Conservation (phyloP, 2,113 vertebrate species). For the Deroptyus accipitrinus region DNA sequence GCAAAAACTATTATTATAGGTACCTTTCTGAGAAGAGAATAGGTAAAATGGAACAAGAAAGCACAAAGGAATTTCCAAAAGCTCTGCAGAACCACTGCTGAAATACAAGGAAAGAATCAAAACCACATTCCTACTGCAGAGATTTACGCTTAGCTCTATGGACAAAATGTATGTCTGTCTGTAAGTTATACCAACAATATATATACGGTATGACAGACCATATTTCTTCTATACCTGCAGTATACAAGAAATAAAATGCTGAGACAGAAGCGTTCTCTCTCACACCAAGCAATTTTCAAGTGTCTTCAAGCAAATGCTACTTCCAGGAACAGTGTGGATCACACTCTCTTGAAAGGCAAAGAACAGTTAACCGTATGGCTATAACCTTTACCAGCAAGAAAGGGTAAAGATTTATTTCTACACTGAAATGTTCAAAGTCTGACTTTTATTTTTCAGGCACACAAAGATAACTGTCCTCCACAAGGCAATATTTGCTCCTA, state of each 20-base stretch:
- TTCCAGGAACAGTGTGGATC: background rate
- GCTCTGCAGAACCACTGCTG: background rate
- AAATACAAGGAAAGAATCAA: background rate
- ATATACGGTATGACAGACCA: background rate
- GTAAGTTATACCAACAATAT: background rate
- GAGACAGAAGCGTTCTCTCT: background rate
- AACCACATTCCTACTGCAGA: background rate
- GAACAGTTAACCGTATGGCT: rapidly evolving
- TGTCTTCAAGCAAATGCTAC: background rate
- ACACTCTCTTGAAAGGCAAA: background rate
- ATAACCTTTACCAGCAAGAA: background rate
- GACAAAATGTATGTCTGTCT: background rate
- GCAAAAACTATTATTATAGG: rapidly evolving
- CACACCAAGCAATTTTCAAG: background rate
- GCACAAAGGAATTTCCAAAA: background rate
- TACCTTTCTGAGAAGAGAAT: background rate
- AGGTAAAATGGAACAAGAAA: background rate
- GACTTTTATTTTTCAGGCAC: background rate
- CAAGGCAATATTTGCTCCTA: background rate
- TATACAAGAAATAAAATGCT: background rate
- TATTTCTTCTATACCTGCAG: background rate
- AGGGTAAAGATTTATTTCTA: background rate
- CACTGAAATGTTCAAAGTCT: background rate
- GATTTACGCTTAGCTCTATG: background rate
- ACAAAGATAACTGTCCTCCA: background rate